phyloP scores from a whole-genome alignment of 1,140 invertebrate species.

The Hylyphantes graminicola region DNA sequence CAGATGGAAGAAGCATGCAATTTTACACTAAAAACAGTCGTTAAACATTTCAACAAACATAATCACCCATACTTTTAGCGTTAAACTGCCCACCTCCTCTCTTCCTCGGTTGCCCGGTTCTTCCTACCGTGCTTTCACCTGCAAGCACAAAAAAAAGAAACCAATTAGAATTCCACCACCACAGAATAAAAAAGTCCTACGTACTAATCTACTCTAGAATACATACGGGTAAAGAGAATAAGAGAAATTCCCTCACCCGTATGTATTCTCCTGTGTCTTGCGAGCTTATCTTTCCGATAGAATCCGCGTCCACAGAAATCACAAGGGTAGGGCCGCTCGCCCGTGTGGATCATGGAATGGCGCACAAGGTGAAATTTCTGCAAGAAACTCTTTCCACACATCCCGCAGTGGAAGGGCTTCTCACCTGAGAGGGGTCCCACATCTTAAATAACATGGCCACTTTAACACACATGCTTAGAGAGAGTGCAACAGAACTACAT shows the following conservation, averaged over 20 bases:
- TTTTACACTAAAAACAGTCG: not conserved
- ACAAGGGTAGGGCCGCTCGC: conserved; percentile 88
- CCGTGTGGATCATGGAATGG: conserved; percentile 80
- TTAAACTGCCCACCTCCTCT: conserved; percentile 44
- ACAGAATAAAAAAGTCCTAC: not conserved
- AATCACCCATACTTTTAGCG: conserved; percentile 39
- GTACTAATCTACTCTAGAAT: not conserved
- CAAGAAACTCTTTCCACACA: conserved; percentile 64
- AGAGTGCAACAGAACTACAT: too few relatives aligned
- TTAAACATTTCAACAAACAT: not conserved
- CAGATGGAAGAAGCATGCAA: not conserved
- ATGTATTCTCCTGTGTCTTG: conserved; percentile 86
- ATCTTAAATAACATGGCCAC: conserved; percentile 10
- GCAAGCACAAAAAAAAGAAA: not conserved
- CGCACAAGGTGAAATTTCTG: conserved; percentile 64
- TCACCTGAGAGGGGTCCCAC: conserved; percentile 64
- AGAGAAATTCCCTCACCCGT: conserved; percentile 39
- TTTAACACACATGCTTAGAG: not conserved
- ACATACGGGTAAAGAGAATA: not conserved
- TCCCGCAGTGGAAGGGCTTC: conserved; percentile 65
- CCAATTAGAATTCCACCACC: conserved; percentile 1
- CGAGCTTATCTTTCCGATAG: conserved; percentile 87
- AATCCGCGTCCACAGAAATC: conserved; percentile 87
- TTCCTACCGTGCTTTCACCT: conserved; percentile 31
- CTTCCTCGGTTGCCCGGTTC: conserved; percentile 49